Base-by-base conservation (phyloP, 2,113 vertebrate species). In the Centropus bengalensis region DNA sequence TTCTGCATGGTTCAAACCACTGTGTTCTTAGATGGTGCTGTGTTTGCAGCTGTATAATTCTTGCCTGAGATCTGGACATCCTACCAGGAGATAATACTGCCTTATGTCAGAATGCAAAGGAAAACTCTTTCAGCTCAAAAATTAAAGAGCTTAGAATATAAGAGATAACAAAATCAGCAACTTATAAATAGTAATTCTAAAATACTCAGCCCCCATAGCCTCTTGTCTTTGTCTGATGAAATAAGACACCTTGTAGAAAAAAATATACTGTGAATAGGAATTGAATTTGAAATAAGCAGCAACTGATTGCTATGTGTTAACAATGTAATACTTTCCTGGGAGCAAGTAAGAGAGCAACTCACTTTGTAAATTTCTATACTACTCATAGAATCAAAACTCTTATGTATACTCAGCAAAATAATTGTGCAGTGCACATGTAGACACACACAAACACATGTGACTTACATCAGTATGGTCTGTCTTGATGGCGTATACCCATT, bases 281-380 rank as follows among this genome's bases (percentile, higher is more conserved):
- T 47, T 4, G 12, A 93, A 91, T 95, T 96, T 96, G 94, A 96
- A 97, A 97, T 66, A 91, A 94, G 90, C 81, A 91, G 64, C 24
- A 75, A 89, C 67, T 54, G 79, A 78, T 42, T 96, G 71, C 52
- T 92, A 27, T 79, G 76, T 66, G 76, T 95, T 97, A 97, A 96
- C 84, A 96, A 94, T 51, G 10, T 88, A 94, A 68, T 73, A 84
- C 28, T 89, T 96, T 75, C 86, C 21, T 7, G 32, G 66, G 1
- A 18, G 54, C 17, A 56, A 49, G 47, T 23, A 6, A 23, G 59
- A 86, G 52, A 89, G 64, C 96, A 96, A 70, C 26, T 33, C 79
- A 95, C 89, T 96, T 97, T 94, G 93, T 80, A 97, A 91, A 97
- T 98, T 96, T 96, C 55, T 85, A 18, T 89, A 67, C 63, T 83